A percentile compares a stretch with the other conserved stretches of the same genome.
Evolutionary conservation across 2,113 vertebrate genomes (phyloP).

Genomic region (Gallinago undulata): DNA sequence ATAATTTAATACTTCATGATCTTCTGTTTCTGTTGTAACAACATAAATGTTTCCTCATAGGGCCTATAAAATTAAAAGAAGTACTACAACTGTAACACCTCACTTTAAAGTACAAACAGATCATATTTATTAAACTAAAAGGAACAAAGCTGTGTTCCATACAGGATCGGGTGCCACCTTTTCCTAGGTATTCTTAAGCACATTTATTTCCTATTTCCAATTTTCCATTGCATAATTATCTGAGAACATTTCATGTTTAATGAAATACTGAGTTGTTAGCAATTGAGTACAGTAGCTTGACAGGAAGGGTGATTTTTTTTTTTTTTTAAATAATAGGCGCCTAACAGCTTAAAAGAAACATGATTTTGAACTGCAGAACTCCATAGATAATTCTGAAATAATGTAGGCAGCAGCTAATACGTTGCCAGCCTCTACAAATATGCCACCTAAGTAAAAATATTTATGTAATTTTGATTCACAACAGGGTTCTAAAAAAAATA

Average conservation of each 20-base stretch:
- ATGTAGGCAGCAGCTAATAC: background rate
- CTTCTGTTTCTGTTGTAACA: background rate
- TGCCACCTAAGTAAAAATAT: background rate
- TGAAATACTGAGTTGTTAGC: background rate
- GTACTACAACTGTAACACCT: background rate
- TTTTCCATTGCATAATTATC: background rate
- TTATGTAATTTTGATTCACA: background rate
- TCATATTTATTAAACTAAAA: background rate
- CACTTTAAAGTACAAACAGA: background rate
- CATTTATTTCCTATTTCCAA: background rate
- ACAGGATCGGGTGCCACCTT: background rate
- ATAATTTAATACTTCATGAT: background rate
- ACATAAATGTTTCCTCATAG: background rate
- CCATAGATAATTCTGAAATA: background rate
- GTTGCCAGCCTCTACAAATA: background rate
- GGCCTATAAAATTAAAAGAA: background rate
- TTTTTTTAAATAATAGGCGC: background rate
- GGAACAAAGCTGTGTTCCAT: background rate
- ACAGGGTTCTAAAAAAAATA: background rate
- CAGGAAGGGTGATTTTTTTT: background rate
- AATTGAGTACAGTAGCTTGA: background rate
- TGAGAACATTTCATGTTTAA: background rate
- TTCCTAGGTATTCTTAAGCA: background rate
- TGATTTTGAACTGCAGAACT: background rate
- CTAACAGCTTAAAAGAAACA: background rate